phyloP scores from a whole-genome alignment of 2,113 vertebrate species.

The Corythoichthys haematopterus region DNA sequence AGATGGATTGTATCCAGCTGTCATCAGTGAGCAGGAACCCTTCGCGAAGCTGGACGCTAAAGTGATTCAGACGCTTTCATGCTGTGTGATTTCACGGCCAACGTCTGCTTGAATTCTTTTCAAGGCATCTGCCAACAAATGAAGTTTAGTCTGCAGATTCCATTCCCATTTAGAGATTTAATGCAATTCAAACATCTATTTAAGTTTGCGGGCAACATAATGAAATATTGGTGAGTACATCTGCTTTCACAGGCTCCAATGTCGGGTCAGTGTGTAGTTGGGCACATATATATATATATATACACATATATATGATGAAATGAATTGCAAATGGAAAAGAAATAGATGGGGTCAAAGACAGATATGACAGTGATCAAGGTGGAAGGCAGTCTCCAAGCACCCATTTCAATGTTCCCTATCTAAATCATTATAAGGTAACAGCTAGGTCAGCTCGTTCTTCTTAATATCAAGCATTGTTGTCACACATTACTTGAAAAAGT shows the following conservation, averaged over 20 bases:
- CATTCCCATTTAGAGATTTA: background rate
- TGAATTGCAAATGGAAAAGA: no score
- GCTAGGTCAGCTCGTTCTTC: no score
- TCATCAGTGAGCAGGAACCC: background rate
- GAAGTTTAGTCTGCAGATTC: background rate
- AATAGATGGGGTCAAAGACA: no score
- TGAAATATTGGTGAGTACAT: background rate
- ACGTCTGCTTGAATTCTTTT: background rate
- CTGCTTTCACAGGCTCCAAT: background rate
- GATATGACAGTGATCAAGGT: no score
- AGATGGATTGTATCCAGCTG: background rate
- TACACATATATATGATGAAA: no score
- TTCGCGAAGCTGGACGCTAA: background rate
- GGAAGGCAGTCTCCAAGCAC: no score
- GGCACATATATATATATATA: no score
- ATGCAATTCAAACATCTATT: background rate
- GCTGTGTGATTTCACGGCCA: constrained; percentile 2
- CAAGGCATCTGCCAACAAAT: background rate
- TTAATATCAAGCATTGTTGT: no score
- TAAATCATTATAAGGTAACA: no score
- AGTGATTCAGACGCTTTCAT: background rate
- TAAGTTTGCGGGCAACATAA: background rate
- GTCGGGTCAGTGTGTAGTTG: background rate
- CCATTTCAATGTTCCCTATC: no score
- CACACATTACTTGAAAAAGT: no score